Evolutionary conservation across 2,888 invertebrate genomes (phyloP), one percentile per base, ranked within the genome.

Genomic region (Micoletzkya japonica): DNA sequence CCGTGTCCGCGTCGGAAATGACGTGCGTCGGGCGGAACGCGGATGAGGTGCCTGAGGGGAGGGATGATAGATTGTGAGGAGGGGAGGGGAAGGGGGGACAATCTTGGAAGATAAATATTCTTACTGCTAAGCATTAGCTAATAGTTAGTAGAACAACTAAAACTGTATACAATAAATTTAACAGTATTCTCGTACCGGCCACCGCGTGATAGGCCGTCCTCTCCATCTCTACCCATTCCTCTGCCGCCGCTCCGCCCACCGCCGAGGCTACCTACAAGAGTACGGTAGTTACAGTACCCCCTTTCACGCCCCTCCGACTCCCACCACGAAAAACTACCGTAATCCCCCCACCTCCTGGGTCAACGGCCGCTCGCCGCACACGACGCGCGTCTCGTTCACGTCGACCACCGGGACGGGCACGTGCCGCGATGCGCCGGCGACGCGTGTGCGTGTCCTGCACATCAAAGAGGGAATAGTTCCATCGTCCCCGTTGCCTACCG

Each of bases 141-240:
- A 50, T 50, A 1, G n/a, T 20, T 3, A 26, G 28, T 28, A 6
- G 52, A 52, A 4, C 24, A 17, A 52, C 3, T 52, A 7, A 44
- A 54, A n/a, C 58, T 50, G 36, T 70, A 37, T 17, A 20, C 50
- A 14, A 75, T 56, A 30, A 52, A 32, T 34, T 28, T 52, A 10
- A 36, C 44, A 39, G 49, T 39, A 70, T 59, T 36, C 30, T n/a
- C 63, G 24, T 36, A 57, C 80, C 80, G 26, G 73, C 75, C 0
- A 77, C 58, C 1, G 75, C 71, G 39, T 79, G 72, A 68, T 75
- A 81, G 2, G 78, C 80, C 14, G 79, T 74, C 39, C 81, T 61
- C 68, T 81, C 74, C 30, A 81, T 67, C 4, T 73, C 72, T 10
- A 64, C 58, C 81, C 81, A 81, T 24, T 61, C 71, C n/a, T 60